Evolutionary conservation across 2,797 vertebrate genomes (phyloP), one percentile per base, ranked within the genome.

Genomic region (Rhynchonycteris naso): DNA sequence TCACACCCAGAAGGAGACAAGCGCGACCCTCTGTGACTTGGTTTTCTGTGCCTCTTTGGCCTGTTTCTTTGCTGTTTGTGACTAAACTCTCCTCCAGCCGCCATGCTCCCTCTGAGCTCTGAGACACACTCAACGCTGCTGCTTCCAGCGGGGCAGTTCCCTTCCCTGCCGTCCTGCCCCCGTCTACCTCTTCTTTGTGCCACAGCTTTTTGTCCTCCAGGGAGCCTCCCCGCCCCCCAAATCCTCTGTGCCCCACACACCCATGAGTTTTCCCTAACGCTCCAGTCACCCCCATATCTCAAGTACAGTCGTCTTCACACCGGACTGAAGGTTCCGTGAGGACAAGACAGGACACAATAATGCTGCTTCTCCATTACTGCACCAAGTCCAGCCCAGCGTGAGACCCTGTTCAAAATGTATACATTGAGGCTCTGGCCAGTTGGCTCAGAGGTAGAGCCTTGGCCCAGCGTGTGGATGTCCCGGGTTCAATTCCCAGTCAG

Each of bases 71-170:
- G 30, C 3, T 13, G 35, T 24, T 75, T 66, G 69, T 16, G 7
- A n/a, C 28, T 81, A 63, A 4, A 47, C 18, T 35, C 13, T 8
- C 47, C 35, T 88, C 74, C 4, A 14, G 35, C 26, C 3, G 4
- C 43, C 35, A 0, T 1, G 4, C 15, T 24, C 61, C 33, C 21
- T 30, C 61, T 33, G 11, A 13, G 0, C 43, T 38, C 30, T 38
- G 21, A 1, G 16, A 61, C 0, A 1, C 1, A 22, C 24, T 28
- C 3, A 1, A 0, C 13, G 8, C 35, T 26, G 52, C 59, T 69
- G 18, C 38, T 61, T 81, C 69, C 19, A 14, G 61, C 0, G 7
- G 74, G 78, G 14, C 16, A 9, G 4, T 3, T 2, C 9, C 7
- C 15, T 33, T 9, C 9, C 22, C 50, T 22, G 6, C 28, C 26